phyloP scores from a whole-genome alignment of 2,888 invertebrate genomes.

The Hanleya hanleyi region DNA sequence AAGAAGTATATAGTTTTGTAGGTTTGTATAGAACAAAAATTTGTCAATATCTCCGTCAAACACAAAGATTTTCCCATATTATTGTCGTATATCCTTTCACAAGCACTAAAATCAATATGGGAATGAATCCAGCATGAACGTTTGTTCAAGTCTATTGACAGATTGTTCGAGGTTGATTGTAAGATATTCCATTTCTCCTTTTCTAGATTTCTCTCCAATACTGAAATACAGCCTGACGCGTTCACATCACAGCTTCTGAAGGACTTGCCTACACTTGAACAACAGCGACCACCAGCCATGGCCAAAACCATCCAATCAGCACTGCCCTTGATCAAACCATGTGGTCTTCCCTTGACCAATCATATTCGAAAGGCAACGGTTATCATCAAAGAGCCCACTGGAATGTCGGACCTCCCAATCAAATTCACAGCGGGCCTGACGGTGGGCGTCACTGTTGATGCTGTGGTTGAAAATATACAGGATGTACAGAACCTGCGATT shows the following conservation, averaged over 20 bases:
- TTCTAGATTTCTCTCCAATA: constrained; percentile 70
- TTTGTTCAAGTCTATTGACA: too few species aligned
- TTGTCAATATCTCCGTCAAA: too few species aligned
- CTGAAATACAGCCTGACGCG: constrained; percentile 82
- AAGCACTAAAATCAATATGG: too few species aligned
- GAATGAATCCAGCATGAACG: too few species aligned
- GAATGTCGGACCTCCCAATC: constrained; percentile 83
- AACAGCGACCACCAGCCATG: constrained; percentile 54
- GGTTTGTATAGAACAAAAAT: too few species aligned
- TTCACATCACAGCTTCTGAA: constrained; percentile 88
- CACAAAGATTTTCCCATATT: too few species aligned
- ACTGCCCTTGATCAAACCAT: constrained; percentile 48
- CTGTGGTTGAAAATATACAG: constrained; percentile 86
- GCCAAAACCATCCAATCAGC: constrained; percentile 55
- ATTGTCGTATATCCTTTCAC: too few species aligned
- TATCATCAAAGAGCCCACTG: constrained; percentile 87
- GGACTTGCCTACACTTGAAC: constrained; percentile 74
- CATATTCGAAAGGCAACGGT: constrained; percentile 65
- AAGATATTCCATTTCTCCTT: too few species aligned
- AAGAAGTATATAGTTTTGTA: too few species aligned
- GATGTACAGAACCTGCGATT: constrained; percentile 84
- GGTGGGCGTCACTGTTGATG: constrained; percentile 89
- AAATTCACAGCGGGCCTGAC: constrained; percentile 96
- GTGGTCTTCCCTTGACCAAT: constrained; percentile 41
- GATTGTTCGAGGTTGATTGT: too few species aligned